Conservation (phyloP, 2,888 invertebrate species). For the Tetanocera ferruginea region DNA sequence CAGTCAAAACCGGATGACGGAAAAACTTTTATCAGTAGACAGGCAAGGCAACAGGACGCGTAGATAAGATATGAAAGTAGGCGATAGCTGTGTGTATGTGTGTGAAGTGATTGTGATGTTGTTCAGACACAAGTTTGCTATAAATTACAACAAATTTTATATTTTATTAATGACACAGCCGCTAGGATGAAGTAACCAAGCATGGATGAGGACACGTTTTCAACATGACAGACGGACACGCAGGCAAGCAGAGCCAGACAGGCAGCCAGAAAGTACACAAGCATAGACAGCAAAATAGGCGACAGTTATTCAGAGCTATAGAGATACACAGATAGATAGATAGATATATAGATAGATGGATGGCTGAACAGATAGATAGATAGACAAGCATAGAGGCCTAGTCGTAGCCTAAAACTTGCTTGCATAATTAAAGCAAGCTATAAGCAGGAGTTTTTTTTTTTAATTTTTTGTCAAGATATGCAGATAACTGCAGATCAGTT, state of each 20-base stretch:
- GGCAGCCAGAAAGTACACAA: not conserved
- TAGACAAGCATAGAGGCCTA: not conserved
- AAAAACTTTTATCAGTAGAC: not conserved
- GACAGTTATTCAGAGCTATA: not conserved
- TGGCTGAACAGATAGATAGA: not conserved
- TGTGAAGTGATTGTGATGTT: not conserved
- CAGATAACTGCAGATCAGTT: not conserved
- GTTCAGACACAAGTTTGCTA: not conserved
- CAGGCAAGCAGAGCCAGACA: too few species aligned
- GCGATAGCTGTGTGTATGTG: not conserved
- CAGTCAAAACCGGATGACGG: not conserved
- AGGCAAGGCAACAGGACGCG: not conserved
- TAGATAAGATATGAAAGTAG: not conserved
- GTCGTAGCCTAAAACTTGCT: not conserved
- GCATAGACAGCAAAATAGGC: not conserved
- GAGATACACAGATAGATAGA: not conserved
- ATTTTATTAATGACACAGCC: not conserved
- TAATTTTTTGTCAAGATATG: not conserved
- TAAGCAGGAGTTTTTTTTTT: not conserved
- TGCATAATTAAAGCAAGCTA: conserved; percentile 9
- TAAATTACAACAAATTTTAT: not conserved
- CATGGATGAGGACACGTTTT: too few species aligned
- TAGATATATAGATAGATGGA: not conserved
- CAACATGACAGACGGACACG: too few species aligned
- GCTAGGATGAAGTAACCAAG: not conserved